Base-by-base conservation (phyloP, 2,888 invertebrate genomes). In the Polydrusus cervinus region DNA sequence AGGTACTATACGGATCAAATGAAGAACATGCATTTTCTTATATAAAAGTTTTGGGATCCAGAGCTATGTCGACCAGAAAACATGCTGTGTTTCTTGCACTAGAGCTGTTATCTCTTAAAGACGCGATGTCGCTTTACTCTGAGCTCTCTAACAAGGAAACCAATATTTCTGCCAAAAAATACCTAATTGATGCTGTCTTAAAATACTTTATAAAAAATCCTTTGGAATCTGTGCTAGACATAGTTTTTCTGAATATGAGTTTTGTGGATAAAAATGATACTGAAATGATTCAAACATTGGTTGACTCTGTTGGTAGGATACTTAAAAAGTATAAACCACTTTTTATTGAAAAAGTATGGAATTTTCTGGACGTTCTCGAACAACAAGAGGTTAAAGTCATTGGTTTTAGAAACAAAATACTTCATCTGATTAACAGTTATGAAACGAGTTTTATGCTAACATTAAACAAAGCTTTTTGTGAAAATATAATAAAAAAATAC, bases 131-230 rank as follows among this genome's bases (percentile, higher is more conserved):
- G 14, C 16, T 76, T 18, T 55, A 80, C 3, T 57, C 62, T 40
- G 61, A 45, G 34, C 53, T 64, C 11, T 53, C 55, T n/a, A 51
- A 49, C 13, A 74, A 69, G 43, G 74, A 76, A 11, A 74, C 6
- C 3, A 78, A 80, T 38, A 71, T 71, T 30, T 78, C 79, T 1
- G 72, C 60, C 71, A 78, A 78, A 47, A 81, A 81, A 71, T 70
- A 80, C 64, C 18, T 79, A 14, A 78, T 81, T 47, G 68, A 78
- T 0, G 60, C 79, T 14, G 77, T 75, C 1, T 53, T 80, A 45
- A 78, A 80, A 57, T 80, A 79, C 69, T 82, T 80, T 40, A 25
- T 75, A 10, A 79, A 78, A 66, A 82, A 80, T 71, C 80, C 80
- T 3, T 69, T 73, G 0, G 55, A 75, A 25, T 71, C 72, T 18